Conservation (phyloP, 2,888 invertebrate species). For the Heterodera filipjevi region DNA sequence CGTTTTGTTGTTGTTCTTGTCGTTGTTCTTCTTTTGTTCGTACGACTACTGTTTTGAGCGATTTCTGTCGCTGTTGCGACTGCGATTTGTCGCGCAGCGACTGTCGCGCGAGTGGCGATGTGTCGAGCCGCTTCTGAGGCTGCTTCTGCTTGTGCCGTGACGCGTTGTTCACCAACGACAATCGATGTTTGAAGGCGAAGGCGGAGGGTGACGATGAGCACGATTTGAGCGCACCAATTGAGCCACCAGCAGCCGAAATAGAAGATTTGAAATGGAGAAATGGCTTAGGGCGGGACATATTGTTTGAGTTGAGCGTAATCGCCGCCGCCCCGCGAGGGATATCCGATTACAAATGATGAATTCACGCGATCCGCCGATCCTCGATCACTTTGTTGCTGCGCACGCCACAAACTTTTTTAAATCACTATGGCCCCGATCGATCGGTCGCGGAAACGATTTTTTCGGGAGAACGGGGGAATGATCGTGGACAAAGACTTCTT, state of each 20-base stretch:
- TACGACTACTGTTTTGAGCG: not conserved
- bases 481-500: not conserved
- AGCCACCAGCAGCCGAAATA: not conserved
- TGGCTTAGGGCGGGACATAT: conserved; percentile 14
- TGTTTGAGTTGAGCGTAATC: not conserved
- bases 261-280: conserved; percentile 15
- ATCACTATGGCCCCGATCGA: not conserved
- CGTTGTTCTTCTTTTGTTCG: not conserved
- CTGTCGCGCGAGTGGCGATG: conserved; percentile 3
- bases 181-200: not conserved
- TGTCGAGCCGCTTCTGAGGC: not conserved
- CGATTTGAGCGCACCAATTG: not conserved
- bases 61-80: not conserved
- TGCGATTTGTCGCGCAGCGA: conserved; percentile 3
- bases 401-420: not conserved
- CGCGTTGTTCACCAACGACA: not conserved
- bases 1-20: not conserved
- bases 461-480: not conserved
- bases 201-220: not conserved
- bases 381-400: not conserved
- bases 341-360: conserved; percentile 1
- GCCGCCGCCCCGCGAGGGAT: not conserved
- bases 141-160: not conserved
- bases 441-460: not conserved
- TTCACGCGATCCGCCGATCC: not conserved